Conservation (phyloP, 2,113 vertebrate genomes). For the Mesoclemmys tuberculata region DNA sequence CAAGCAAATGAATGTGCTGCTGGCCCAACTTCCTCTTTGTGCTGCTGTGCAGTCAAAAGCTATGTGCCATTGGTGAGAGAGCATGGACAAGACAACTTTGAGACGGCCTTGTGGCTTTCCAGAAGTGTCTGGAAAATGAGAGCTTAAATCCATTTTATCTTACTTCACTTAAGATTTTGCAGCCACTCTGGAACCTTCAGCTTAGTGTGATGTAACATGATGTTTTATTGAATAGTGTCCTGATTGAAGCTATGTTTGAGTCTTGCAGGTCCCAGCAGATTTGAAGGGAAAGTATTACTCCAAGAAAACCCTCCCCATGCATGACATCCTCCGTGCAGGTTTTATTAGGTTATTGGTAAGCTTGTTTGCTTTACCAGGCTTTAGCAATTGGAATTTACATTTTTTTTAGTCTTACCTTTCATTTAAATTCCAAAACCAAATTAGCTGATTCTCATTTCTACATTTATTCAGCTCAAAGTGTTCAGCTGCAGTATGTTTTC, state of each 20-base stretch:
- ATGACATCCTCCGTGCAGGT: rapidly evolving
- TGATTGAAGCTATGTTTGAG: neutral
- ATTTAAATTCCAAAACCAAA: neutral
- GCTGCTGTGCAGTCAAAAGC: neutral
- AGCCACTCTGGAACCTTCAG: neutral
- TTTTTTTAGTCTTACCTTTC: neutral
- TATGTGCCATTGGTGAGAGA: neutral
- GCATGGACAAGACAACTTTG: neutral
- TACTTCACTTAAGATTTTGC: neutral
- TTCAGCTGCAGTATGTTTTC: neutral
- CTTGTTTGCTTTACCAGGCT: neutral
- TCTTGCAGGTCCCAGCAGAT: neutral
- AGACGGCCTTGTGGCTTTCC: neutral
- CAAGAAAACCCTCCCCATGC: neutral
- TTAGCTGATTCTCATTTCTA: rapidly evolving
- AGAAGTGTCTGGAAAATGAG: neutral
- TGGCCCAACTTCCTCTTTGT: neutral
- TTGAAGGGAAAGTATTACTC: neutral
- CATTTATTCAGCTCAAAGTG: neutral
- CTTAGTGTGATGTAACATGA: neutral
- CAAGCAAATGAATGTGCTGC: neutral
- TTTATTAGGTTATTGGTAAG: neutral
- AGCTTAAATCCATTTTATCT: neutral
- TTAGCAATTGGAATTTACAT: neutral
- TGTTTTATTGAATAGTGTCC: neutral